These are phyloP conservation scores for Aphodius granarius DNA, from an alignment of 2,888 invertebrate species.

Conservation along the genomic window DNA sequence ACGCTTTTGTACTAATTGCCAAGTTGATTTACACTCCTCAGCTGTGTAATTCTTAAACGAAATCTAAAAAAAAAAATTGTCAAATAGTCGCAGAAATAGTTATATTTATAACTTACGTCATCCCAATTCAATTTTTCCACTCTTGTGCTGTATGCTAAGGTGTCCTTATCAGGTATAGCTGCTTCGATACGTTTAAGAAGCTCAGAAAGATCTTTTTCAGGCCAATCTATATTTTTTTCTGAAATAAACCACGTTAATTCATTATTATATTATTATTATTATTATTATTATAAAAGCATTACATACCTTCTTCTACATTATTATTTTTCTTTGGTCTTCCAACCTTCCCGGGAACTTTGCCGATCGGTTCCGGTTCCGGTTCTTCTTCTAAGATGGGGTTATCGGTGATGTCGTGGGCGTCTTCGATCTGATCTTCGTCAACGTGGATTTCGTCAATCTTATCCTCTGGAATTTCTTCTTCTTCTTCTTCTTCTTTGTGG, in stretches of 20 bases:
- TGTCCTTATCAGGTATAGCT: constrained; percentile 54
- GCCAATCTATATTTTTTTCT: constrained; percentile 30
- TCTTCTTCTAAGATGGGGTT: background rate
- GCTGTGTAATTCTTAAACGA: constrained; percentile 54
- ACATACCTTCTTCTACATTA: constrained; percentile 21
- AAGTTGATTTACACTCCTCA: constrained; percentile 56
- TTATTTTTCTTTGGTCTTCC: constrained; percentile 20
- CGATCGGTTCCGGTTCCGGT: background rate
- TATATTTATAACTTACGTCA: constrained; percentile 41
- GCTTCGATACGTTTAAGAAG: constrained; percentile 52
- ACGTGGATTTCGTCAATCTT: background rate
- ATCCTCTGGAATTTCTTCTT: constrained; percentile 1
- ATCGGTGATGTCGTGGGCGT: background rate
- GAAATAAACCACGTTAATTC: background rate
- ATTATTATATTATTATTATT: background rate
- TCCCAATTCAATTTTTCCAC: constrained; percentile 56
- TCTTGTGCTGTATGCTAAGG: constrained; percentile 51
- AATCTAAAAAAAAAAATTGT: constrained; percentile 43
- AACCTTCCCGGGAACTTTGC: constrained; percentile 11
- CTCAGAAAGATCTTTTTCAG: constrained; percentile 51
- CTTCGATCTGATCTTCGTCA: background rate
- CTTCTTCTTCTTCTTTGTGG: constrained; percentile 8
- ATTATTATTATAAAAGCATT: background rate
- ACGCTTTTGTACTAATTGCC: constrained; percentile 53
- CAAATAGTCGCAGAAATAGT: background rate